Evolutionary conservation across 2,113 vertebrate species (phyloP).

Genomic region (Poeciliopsis prolifica): DNA sequence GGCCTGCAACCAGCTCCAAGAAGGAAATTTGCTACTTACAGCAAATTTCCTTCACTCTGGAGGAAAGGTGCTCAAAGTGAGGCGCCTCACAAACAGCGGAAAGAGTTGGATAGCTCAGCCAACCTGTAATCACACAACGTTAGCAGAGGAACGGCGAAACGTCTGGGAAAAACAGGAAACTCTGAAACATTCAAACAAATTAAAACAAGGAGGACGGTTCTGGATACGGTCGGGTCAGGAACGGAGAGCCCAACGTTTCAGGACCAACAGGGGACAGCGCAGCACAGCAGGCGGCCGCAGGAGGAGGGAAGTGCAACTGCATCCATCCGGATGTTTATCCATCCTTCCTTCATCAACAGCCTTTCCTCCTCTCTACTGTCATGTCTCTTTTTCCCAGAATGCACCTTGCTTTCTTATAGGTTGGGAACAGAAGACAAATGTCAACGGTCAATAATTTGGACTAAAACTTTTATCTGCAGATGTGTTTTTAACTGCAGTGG

Average conservation of each 20-base stretch:
- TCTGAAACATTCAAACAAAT: constrained; percentile 83
- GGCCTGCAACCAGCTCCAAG: not conserved
- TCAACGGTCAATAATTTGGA: no score
- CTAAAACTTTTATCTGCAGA: no score
- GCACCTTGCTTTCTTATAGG: no score
- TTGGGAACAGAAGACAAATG: no score
- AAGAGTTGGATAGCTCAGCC: constrained; percentile 68
- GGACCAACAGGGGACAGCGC: no score
- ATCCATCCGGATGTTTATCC: no score
- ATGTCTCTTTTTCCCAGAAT: no score
- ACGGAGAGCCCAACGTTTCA: constrained; percentile 7
- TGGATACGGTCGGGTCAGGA: constrained; percentile 1
- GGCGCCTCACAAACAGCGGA: constrained; percentile 61
- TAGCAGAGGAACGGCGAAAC: constrained; percentile 71
- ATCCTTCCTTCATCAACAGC: no score
- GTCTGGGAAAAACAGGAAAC: constrained; percentile 70
- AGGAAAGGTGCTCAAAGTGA: constrained; percentile 5
- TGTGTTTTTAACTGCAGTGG: no score
- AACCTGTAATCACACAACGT: constrained; percentile 73
- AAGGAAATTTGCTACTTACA: constrained; percentile 35
- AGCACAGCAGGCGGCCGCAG: no score
- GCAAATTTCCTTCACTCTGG: constrained; percentile 53
- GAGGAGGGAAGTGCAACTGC: no score
- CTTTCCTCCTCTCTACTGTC: no score
- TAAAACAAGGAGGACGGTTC: constrained; percentile 54